These are phyloP conservation scores for Athalia cordata DNA, from an alignment of 2,888 invertebrate genomes.

Conservation along the genomic window DNA sequence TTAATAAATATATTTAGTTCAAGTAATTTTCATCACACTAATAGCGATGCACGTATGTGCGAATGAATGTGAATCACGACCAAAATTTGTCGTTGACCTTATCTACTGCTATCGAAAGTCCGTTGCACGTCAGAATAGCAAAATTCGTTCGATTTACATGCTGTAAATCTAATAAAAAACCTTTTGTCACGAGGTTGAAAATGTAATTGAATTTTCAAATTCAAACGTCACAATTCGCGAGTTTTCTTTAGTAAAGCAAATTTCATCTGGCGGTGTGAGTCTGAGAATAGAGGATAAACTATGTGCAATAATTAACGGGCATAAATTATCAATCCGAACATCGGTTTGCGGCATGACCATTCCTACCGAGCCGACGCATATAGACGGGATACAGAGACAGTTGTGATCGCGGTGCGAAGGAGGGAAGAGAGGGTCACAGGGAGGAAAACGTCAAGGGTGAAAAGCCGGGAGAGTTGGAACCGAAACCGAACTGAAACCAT, in stretches of 20 bases:
- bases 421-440: slow-evolving; percentile 12
- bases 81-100: too few species aligned
- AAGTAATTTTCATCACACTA: not conserved
- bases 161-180: too few species aligned
- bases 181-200: too few species aligned
- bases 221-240: too few species aligned
- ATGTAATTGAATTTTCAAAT: too few species aligned
- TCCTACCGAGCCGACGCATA: slow-evolving; percentile 57
- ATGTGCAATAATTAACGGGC: slow-evolving; percentile 71
- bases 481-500: slow-evolving; percentile 22
- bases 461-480: slow-evolving; percentile 47
- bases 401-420: slow-evolving; percentile 43
- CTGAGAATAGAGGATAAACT: slow-evolving; percentile 54
- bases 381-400: slow-evolving; percentile 48
- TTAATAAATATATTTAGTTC: slow-evolving; percentile 46
- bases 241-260: too few species aligned
- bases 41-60: too few species aligned
- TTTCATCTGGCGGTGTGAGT: too few species aligned
- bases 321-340: slow-evolving; percentile 72
- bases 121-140: too few species aligned
- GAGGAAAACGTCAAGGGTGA: slow-evolving; percentile 47
- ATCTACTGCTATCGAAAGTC: too few species aligned
- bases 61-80: too few species aligned
- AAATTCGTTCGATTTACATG: too few species aligned
- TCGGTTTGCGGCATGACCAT: slow-evolving; percentile 63